phyloP scores from a whole-genome alignment of 2,888 invertebrate genomes.

The Caenorhabditis sp. region DNA sequence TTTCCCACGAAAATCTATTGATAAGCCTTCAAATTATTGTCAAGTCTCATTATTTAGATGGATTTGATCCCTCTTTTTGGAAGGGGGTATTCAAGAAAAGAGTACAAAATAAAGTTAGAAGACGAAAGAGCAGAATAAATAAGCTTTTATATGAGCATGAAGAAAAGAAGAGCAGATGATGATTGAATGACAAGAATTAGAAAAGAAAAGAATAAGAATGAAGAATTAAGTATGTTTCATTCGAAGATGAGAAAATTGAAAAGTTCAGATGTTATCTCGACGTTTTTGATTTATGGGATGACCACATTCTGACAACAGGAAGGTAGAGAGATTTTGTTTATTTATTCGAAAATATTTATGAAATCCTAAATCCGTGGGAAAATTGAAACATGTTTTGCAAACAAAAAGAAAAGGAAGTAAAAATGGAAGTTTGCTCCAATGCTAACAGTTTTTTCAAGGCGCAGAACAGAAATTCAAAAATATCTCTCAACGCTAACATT shows the following conservation, averaged over 20 bases:
- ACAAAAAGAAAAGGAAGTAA: not conserved
- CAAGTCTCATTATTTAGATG: too few relatives aligned
- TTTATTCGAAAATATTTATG: too few relatives aligned
- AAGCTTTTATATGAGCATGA: conserved; percentile 1
- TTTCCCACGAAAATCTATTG: too few relatives aligned
- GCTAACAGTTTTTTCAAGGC: not conserved
- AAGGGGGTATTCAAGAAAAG: too few relatives aligned
- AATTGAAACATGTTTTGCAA: too few relatives aligned
- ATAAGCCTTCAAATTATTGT: not conserved
- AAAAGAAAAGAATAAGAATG: not conserved
- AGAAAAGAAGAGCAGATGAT: not conserved
- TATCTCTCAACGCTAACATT: not conserved
- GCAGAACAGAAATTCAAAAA: not conserved
- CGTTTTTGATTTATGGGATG: not conserved
- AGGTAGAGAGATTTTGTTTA: too few relatives aligned
- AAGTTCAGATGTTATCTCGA: not conserved
- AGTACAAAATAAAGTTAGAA: not conserved
- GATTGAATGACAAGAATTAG: conserved; percentile 1
- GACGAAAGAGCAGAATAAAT: not conserved
- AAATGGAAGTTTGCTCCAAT: not conserved
- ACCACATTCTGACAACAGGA: not conserved
- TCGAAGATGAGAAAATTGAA: not conserved
- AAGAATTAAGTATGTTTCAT: not conserved
- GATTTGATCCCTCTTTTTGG: too few relatives aligned
- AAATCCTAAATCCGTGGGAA: too few relatives aligned